Evolutionary conservation across 2,888 invertebrate genomes (phyloP), one percentile per base, ranked within the genome.

Genomic region (Serrognathus titanus): DNA sequence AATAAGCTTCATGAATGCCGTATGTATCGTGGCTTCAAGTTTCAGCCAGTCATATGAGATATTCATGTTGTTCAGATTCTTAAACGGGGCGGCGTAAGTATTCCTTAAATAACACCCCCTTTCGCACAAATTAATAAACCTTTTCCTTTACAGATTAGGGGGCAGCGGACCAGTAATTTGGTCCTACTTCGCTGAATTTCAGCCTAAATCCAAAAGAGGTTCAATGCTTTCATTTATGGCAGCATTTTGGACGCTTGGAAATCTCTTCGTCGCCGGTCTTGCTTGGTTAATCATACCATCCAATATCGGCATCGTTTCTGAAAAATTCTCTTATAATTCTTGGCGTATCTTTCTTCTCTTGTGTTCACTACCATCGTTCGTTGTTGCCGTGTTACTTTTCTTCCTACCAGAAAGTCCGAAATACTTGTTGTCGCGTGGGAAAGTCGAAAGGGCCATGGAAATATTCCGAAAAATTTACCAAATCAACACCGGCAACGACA

Each of bases 151-250:
- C 78, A 92, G 92, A 63, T 84, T 92, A 67, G 92, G 92, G 67
- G 92, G 92, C 62, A 92, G 90, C 71, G 90, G 94, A 75, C 95
- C 95, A 58, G 94, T 95, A 64, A 92, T 95, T 77, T 95, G 94
- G 92, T 92, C 94, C 16, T 95, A 95, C 79, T 95, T 93, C 78
- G 92, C 93, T 59, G 95, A 95, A 80, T 95, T 95, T 78, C 94
- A 95, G 79, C 94, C 94, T 55, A 93, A 92, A 79, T 83, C 88
- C 66, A 92, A 90, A 74, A 85, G 95, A 66, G 95, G 95, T 51
- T 89, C 92, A 52, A 94, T 94, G 94, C 81, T 95, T 67, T 93
- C 93, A 69, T 91, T 92, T 75, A 91, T 95, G 89, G 94, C 95
- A 57, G 94, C 94, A 51, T 95, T 94, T 78, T 95, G 95, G 95